Evolutionary conservation across 2,888 invertebrate species (phyloP), one percentile per base, ranked within the genome.

Genomic region (Ligdia adustata): DNA sequence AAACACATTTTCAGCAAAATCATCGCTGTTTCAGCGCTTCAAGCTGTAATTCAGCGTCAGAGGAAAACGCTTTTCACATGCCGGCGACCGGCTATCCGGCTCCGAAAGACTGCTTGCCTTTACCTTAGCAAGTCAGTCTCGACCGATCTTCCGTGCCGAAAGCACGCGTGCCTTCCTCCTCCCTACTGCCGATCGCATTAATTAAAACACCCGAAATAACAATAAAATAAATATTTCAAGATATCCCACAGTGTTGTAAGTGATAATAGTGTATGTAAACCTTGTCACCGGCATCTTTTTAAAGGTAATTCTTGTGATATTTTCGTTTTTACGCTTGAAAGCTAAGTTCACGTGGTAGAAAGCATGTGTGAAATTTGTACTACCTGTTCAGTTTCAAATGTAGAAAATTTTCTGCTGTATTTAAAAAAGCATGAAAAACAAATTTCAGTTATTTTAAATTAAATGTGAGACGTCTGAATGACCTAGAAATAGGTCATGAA

Each of bases 261-360:
- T 52, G 53, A 49, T 53, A 46, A 51, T 32, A 53, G 58, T 53
- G 55, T 31, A 29, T 45, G 57, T 44, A 28, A 29, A 26, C 27
- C 24, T 24, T 32, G 41, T 48, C 41, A 49, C 51, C 52, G 51
- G 55, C 55, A 11, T 27, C 3, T 43, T 40, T 32, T 18, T 5
- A 27, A 47, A 55, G 58, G 58, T 58, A 44, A 32, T 37, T 27
- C 4, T 11, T 16, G 11, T 27, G 2, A 6, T 32, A 40, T 42
- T 37, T 34, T 31, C n/a, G 18, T 37, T 1, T 9, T 24, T 43
- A 22, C 20, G n/a, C 41, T 32, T 43, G 24, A 32, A 26, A 47
- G n/a, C n/a, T n/a, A n/a, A 11, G 34, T 37, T 20, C 26, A 34
- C 12, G n/a, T 20, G 29, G 11, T 40, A 16, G 20, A 33, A 15